A percentile compares a stretch with the other conserved stretches of the same genome.
phyloP scores from a whole-genome alignment of 2,797 vertebrate species.

The Sebastes oblongus region DNA sequence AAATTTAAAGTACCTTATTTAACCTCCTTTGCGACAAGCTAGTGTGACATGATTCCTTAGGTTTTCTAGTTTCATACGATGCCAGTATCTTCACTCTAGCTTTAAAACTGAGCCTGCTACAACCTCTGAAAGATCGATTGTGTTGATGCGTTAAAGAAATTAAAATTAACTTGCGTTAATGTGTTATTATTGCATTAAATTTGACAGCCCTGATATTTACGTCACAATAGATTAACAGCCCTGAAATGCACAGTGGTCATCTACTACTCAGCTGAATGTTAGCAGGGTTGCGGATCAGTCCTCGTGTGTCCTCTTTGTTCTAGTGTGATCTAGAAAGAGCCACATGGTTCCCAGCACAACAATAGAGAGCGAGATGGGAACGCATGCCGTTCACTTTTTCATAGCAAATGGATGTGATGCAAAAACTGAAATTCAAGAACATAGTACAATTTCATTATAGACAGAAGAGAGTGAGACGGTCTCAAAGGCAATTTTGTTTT shows the following conservation, averaged over 20 bases:
- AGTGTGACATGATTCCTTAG: too few relatives aligned
- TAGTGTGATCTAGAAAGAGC: conserved; percentile 41
- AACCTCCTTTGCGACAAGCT: too few relatives aligned
- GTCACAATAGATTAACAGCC: background rate
- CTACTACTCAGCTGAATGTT: conserved; percentile 13
- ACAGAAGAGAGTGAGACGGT: background rate
- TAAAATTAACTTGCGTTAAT: too few relatives aligned
- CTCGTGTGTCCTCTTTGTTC: conserved; percentile 50
- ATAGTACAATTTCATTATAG: background rate
- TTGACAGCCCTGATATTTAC: background rate
- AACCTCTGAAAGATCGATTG: too few relatives aligned
- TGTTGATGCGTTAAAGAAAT: too few relatives aligned
- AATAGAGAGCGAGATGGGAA: conserved; percentile 10
- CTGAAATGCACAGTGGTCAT: background rate
- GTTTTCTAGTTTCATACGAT: too few relatives aligned
- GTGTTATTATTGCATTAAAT: too few relatives aligned
- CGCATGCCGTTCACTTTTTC: background rate
- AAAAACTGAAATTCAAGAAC: conserved; percentile 2
- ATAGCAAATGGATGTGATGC: background rate
- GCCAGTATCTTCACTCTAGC: too few relatives aligned
- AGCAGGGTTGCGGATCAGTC: conserved; percentile 15
- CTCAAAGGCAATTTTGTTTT: background rate
- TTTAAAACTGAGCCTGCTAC: too few relatives aligned
- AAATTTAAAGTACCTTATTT: background rate
- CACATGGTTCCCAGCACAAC: conserved; percentile 17